Evolutionary conservation across 2,797 vertebrate genomes (phyloP).

Genomic region (Steatocranus sp.): DNA sequence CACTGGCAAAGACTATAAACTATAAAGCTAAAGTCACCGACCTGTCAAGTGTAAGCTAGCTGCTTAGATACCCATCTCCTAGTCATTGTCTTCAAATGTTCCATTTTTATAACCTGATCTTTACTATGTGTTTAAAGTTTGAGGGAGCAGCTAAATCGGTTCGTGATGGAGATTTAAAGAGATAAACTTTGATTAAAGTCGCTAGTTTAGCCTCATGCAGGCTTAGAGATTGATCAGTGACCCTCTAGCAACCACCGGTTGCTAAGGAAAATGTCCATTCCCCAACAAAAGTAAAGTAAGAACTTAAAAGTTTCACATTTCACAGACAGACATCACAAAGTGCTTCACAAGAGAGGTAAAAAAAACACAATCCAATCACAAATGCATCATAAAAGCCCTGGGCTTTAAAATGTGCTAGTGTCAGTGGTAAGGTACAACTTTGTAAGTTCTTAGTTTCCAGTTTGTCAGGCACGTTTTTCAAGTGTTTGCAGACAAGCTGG

Average conservation of each 20-base stretch:
- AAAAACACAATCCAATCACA: not conserved
- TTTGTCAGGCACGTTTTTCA: rapidly evolving
- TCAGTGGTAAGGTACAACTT: rapidly evolving
- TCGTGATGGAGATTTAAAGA: not conserved
- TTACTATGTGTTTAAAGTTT: not conserved
- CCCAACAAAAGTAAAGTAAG: not conserved
- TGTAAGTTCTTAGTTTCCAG: not conserved
- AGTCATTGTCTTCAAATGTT: not conserved
- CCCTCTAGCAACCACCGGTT: not conserved
- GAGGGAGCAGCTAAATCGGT: not conserved
- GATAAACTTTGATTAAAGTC: not conserved
- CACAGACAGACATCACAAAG: not conserved
- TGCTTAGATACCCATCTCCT: not conserved
- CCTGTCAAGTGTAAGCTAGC: not conserved
- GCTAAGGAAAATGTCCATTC: not conserved
- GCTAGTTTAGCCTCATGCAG: not conserved
- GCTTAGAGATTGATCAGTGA: not conserved
- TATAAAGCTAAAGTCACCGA: not conserved
- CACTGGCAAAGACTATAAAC: not conserved
- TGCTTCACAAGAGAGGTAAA: not conserved
- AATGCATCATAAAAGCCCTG: rapidly evolving
- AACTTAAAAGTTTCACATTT: not conserved
- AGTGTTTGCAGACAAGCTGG: not conserved
- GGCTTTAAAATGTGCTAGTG: not conserved
- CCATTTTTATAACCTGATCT: not conserved